Evolutionary conservation across 1,140 invertebrate genomes (phyloP).

Genomic region (Papilio xuthus): DNA sequence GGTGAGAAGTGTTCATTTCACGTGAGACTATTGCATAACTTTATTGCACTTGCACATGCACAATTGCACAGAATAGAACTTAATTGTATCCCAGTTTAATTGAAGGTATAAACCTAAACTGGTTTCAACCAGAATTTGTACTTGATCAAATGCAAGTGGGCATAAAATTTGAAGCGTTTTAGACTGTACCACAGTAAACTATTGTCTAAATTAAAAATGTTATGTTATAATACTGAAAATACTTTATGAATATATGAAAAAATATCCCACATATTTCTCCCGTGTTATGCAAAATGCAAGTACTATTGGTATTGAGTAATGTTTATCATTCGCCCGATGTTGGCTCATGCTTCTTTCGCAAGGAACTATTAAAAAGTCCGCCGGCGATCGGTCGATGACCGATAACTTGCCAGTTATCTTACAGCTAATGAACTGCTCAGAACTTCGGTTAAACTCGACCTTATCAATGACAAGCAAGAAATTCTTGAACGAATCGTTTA

Average conservation of each 20-base stretch:
- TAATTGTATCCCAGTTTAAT: neutral
- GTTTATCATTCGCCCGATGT: conserved; percentile 34
- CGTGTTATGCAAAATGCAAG: neutral
- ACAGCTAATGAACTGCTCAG: conserved; percentile 41
- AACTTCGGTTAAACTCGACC: conserved; percentile 38
- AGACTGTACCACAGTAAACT: neutral
- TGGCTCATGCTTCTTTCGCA: conserved; percentile 31
- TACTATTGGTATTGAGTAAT: conserved; percentile 4
- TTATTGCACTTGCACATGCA: conserved; percentile 4
- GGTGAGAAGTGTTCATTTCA: neutral
- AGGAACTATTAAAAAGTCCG: conserved; percentile 37
- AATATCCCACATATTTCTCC: neutral
- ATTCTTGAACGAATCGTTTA: conserved; percentile 23
- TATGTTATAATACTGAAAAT: neutral
- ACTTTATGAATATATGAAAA: neutral
- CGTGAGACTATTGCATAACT: conserved; percentile 27
- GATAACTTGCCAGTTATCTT: conserved; percentile 59
- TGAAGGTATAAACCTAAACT: neutral
- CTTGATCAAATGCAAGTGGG: neutral
- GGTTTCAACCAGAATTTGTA: neutral
- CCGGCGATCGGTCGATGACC: conserved; percentile 51
- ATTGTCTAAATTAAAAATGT: neutral
- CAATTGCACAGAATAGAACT: neutral
- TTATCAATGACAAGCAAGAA: conserved; percentile 24
- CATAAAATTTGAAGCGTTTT: neutral